phyloP scores from a whole-genome alignment of 2,113 vertebrate species.

The Orcinus orca region DNA sequence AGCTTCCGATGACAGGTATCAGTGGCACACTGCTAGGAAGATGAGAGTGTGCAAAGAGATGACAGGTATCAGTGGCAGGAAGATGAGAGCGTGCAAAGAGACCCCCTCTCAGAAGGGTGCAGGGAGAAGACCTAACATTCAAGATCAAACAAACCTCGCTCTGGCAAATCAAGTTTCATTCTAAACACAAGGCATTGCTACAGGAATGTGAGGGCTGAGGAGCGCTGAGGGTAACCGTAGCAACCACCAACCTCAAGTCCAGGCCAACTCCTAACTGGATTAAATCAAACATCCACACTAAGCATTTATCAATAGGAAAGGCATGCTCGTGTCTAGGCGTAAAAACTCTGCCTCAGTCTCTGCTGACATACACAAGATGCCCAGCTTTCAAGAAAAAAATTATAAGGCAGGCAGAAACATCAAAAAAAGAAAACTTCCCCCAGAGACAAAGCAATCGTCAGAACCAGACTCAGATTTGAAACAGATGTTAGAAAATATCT shows the following conservation, averaged over 20 bases:
- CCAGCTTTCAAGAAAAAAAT: background rate
- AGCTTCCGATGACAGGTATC: background rate
- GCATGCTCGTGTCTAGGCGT: background rate
- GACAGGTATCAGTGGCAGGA: background rate
- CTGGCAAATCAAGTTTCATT: background rate
- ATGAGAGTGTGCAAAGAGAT: background rate
- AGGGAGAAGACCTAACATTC: background rate
- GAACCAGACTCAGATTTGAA: background rate
- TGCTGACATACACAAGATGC: background rate
- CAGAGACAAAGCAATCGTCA: background rate
- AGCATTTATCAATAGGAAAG: background rate
- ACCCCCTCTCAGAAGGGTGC: background rate
- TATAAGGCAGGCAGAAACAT: background rate
- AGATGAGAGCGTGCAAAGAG: no score
- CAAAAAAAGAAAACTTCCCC: background rate
- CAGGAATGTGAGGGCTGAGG: background rate
- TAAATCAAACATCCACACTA: background rate
- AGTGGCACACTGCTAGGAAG: background rate
- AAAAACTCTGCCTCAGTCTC: background rate
- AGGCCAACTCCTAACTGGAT: background rate
- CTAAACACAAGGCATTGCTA: background rate
- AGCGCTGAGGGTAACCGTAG: background rate
- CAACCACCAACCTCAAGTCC: background rate
- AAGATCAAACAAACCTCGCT: background rate
- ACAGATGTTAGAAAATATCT: background rate